Evolutionary conservation across 1,140 invertebrate genomes (phyloP), one percentile per base, ranked within the genome.

Genomic region (Hyles euphorbiae): DNA sequence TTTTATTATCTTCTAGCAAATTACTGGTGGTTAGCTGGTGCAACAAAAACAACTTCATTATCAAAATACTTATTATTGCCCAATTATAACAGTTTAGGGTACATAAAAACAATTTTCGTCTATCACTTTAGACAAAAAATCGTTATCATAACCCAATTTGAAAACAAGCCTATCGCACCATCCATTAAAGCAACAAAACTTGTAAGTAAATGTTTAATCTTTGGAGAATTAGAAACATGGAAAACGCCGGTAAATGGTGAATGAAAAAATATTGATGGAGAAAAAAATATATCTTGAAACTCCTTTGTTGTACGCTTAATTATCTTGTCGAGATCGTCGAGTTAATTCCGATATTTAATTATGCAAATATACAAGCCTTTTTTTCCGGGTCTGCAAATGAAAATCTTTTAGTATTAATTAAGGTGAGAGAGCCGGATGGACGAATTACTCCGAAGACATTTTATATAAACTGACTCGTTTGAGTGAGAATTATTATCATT

Each of bases 271-370:
- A 67, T 63, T 60, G 55, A 61, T 65, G 65, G 43, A 8, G 48
- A 50, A 32, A 71, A 78, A 72, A 77, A 74, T 61, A 74, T 60
- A 54, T 65, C 43, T 44, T 54, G 40, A 34, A 60, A 61, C 55
- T 70, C 61, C 58, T 63, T 74, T 68, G 61, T 74, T 68, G 56
- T 68, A 73, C 73, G 67, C 48, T 81, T 70, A 76, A 75, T 83
- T 75, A 79, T 76, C 70, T 75, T 63, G 53, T 64, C 51, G 49
- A 60, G 59, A 70, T 72, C 63, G 60, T 55, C 33, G 58, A 72
- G 63, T 74, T 76, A 71, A 83, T 76, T 74, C 65, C 67, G 68
- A 76, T 81, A 81, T 80, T 81, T 78, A 76, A 81, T 83, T 81
- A 83, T 79, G 73, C 68, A 80, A 80, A 78, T 79, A 60, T 64